Percentiles rank a stretch among this genome's conserved stretches.
These are phyloP conservation scores for Lamellibrachia satsuma DNA, from an alignment of 2,888 invertebrate species.

Conservation along the genomic window DNA sequence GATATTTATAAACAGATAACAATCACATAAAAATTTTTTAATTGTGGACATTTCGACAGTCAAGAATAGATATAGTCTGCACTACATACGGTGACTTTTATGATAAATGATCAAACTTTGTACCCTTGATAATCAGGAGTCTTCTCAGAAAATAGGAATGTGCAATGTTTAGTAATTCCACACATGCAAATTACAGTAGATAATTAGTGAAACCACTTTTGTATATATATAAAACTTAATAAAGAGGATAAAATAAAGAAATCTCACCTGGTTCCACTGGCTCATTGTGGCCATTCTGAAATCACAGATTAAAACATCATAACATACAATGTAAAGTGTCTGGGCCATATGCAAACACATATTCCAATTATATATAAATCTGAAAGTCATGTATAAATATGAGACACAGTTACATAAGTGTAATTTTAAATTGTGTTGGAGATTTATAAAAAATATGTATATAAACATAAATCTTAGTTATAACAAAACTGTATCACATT, in stretches of 20 bases:
- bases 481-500: neutral
- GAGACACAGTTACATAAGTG: neutral
- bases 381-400: neutral
- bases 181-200: no score
- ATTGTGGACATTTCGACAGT: no score
- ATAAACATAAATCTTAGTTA: neutral
- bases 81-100: no score
- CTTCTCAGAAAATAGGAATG: no score
- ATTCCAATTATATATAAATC: neutral
- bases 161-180: no score
- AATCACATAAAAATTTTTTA: no score
- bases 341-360: neutral
- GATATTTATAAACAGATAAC: no score
- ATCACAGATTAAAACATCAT: conserved; percentile 14
- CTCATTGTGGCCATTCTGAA: conserved; percentile 50
- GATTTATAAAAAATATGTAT: neutral
- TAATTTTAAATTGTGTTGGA: neutral
- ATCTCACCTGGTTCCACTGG: conserved; percentile 22
- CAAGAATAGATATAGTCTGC: no score
- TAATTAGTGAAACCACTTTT: no score
- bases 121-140: no score
- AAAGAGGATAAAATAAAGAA: neutral
- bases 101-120: no score
- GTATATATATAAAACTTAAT: no score
- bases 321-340: neutral